Evolutionary conservation across 2,888 invertebrate species (phyloP).

Genomic region (Pollenia labialis): DNA sequence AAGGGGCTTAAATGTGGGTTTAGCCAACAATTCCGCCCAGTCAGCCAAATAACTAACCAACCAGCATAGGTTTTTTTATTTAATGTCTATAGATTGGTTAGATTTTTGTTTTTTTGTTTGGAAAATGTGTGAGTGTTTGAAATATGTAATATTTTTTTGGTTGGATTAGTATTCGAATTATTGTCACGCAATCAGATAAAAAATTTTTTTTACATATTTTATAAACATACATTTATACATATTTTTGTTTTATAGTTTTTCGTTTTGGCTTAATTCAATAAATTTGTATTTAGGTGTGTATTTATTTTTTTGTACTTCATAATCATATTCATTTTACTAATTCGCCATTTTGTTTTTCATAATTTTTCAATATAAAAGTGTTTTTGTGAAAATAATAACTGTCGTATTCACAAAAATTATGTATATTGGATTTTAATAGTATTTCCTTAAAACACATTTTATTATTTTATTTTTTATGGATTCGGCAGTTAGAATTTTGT

Average conservation of each 20-base stretch:
- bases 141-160: slow-evolving; percentile 36
- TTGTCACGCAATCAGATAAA: slow-evolving; percentile 80
- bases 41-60: slow-evolving; percentile 52
- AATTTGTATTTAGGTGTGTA: not conserved
- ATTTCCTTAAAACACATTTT: too few species aligned
- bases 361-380: too few species aligned
- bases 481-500: too few species aligned
- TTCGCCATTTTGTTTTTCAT: too few species aligned
- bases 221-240: not conserved
- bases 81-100: slow-evolving; percentile 59
- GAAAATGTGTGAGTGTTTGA: slow-evolving; percentile 17
- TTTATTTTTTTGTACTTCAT: not conserved
- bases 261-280: slow-evolving; percentile 32
- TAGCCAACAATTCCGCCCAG: slow-evolving; percentile 43
- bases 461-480: too few species aligned
- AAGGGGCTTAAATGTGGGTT: slow-evolving; percentile 52
- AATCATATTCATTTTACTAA: too few species aligned
- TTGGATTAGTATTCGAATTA: slow-evolving; percentile 44
- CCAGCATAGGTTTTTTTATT: slow-evolving; percentile 56
- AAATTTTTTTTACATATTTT: slow-evolving; percentile 19
- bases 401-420: too few species aligned
- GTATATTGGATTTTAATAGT: too few species aligned
- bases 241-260: slow-evolving; percentile 39
- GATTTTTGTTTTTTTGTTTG: slow-evolving; percentile 15
- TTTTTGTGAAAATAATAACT: too few species aligned